A percentile compares a stretch with the other conserved stretches of the same genome.
phyloP scores from a whole-genome alignment of 2,888 invertebrate species.

The Priocnemis perturbator region DNA sequence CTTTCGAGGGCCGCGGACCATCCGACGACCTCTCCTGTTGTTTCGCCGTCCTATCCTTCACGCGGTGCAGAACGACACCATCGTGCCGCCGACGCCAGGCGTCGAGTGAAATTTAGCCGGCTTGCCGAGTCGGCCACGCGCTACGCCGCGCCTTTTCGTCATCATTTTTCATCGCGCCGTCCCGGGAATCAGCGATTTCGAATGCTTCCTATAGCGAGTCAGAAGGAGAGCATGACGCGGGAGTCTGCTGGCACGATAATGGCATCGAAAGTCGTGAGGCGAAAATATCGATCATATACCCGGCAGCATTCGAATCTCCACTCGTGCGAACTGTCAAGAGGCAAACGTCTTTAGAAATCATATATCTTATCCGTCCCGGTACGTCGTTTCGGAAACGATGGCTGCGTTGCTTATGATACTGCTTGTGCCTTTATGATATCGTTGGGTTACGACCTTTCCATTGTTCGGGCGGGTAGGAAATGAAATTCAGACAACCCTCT shows the following conservation, averaged over 20 bases:
- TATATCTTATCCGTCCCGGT: too few relatives aligned
- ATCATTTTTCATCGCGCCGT: too few relatives aligned
- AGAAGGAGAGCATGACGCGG: not conserved
- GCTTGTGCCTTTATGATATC: not conserved
- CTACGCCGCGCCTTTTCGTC: too few relatives aligned
- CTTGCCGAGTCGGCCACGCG: too few relatives aligned
- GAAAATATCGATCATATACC: too few relatives aligned
- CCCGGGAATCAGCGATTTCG: too few relatives aligned
- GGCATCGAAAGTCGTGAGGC: slow-evolving; percentile 1
- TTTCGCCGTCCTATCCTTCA: not conserved
- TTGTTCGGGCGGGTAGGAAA: slow-evolving; percentile 13
- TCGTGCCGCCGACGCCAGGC: too few relatives aligned
- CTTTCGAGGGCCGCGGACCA: slow-evolving; percentile 21
- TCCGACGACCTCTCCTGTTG: slow-evolving; percentile 5
- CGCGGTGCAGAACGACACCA: not conserved
- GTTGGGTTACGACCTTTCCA: not conserved
- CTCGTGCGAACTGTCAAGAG: too few relatives aligned
- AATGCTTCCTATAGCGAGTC: not conserved
- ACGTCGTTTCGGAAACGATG: too few relatives aligned
- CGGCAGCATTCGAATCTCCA: not conserved
- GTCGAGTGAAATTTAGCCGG: too few relatives aligned
- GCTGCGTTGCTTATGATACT: too few relatives aligned
- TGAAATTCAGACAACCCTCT: slow-evolving; percentile 30
- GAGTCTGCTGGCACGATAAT: slow-evolving; percentile 20
- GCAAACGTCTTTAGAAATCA: too few relatives aligned